Base-by-base conservation (phyloP, 2,797 vertebrate species). In the Megalops cyprinoides region DNA sequence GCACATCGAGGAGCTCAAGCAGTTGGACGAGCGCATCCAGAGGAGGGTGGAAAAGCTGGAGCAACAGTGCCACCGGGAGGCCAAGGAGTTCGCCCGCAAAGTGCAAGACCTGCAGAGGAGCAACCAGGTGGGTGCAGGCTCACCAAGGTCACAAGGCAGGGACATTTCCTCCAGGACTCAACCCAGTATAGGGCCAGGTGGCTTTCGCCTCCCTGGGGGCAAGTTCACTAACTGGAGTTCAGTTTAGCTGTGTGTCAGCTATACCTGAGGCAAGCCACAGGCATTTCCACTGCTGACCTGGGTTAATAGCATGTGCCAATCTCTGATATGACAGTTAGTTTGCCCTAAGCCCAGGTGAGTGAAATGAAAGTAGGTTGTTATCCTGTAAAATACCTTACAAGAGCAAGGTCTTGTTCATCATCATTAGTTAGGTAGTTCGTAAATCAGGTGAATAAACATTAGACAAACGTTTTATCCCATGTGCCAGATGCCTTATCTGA, bases 81-180 rank as follows among this genome's bases (percentile, higher is more conserved):
- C 97, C 31, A 99, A 99, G 90, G 98, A 99, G 77, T 99, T 99
- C 94, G 98, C 98, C 81, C 98, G 95, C 92, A 99, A 99, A 93
- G 98, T 99, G 2, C 98, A 99, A 88, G 98, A 99, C 84, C 92
- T 99, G 76, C 98, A 99, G 87, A 97, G 97, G 90, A 99, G 97
- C 94, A 99, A 99, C 89, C 98, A 99, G 96, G 98, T 99, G n/a
- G 79, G 88, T 82, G 46, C 49, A n/a, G 1, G 34, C 4, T 18
- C 69, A 46, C 25, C n/a, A 9, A 44, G 14, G 75, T 58, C 25
- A n/a, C n/a, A 28, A 20, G 28, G 42, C 25, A 9, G 58, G 48
- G 15, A 44, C 31, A 23, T 20, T 39, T 15, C 39, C 1, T 15
- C 62, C 0, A 7, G n/a, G 56, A 4, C 56, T 58, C 23, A 4